phyloP scores from a whole-genome alignment of 2,797 vertebrate species.

The Tenualosa ilisha region DNA sequence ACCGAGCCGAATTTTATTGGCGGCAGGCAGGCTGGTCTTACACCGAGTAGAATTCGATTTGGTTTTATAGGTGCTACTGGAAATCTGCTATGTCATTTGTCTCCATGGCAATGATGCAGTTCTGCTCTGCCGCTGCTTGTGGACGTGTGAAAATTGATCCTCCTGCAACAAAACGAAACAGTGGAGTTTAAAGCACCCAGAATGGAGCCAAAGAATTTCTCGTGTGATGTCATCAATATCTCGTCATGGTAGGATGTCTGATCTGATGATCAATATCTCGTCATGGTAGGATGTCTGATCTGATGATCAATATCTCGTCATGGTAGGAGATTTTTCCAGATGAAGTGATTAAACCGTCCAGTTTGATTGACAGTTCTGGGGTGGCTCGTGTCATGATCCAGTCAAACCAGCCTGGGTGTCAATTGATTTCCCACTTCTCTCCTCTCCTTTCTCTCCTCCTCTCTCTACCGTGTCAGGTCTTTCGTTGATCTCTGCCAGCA shows the following conservation, averaged over 20 bases:
- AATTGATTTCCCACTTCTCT: background rate
- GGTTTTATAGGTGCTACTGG: background rate
- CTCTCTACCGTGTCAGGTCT: background rate
- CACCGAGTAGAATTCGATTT: background rate
- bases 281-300: background rate
- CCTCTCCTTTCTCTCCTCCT: background rate
- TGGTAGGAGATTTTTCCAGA: too few relatives aligned
- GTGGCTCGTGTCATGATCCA: background rate
- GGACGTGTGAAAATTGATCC: background rate
- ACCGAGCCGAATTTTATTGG: too few relatives aligned
- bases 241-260: background rate
- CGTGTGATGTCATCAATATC: too few relatives aligned
- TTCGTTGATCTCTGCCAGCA: background rate
- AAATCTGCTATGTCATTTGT: background rate
- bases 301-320: background rate
- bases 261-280: too few relatives aligned
- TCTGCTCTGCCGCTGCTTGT: background rate
- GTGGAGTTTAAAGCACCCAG: background rate
- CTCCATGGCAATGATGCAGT: background rate
- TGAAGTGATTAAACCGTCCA: background rate
- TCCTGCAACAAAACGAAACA: too few relatives aligned
- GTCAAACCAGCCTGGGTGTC: background rate
- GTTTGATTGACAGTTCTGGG: background rate
- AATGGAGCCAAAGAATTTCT: too few relatives aligned
- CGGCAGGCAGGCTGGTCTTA: too few relatives aligned